phyloP scores from a whole-genome alignment of 1,140 invertebrate species.

The Liolophura sinensis region DNA sequence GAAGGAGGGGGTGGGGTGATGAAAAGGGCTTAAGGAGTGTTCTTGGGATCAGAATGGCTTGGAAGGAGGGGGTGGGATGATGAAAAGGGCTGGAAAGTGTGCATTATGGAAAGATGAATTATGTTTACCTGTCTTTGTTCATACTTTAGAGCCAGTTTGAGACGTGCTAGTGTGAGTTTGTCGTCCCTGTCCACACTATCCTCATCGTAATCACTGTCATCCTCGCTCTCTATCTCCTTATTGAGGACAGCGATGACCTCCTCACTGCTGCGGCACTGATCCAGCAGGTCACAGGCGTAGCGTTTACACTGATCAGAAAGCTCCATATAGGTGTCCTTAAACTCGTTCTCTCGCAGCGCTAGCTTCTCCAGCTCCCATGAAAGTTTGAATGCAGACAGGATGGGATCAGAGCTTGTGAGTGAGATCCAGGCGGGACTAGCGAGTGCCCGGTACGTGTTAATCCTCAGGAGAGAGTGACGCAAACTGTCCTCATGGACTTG shows the following conservation, averaged over 20 bases:
- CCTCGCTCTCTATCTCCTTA: slow-evolving; percentile 35
- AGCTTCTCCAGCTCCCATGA: slow-evolving; percentile 62
- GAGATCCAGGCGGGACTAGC: slow-evolving; percentile 67
- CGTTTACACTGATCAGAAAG: slow-evolving; percentile 63
- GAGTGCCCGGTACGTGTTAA: slow-evolving; percentile 56
- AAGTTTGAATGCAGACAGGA: slow-evolving; percentile 69
- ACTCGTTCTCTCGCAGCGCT: slow-evolving; percentile 62
- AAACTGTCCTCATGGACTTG: slow-evolving; percentile 52
- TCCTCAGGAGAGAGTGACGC: slow-evolving; percentile 52
- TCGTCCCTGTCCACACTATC: slow-evolving; percentile 14
- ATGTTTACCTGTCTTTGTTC: slow-evolving; percentile 55
- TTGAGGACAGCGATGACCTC: slow-evolving; percentile 57
- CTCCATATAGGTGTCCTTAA: slow-evolving; percentile 63
- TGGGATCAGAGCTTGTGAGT: slow-evolving; percentile 68
- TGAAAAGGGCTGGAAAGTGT: background rate
- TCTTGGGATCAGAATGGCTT: too few species aligned
- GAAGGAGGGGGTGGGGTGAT: too few species aligned
- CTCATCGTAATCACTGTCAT: slow-evolving; percentile 22
- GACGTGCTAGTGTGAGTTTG: slow-evolving; percentile 47
- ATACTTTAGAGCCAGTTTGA: slow-evolving; percentile 57
- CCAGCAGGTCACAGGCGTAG: slow-evolving; percentile 55
- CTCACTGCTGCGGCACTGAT: slow-evolving; percentile 55
- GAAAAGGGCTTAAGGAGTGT: too few species aligned
- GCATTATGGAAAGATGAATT: background rate
- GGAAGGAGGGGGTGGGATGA: background rate